phyloP scores from a whole-genome alignment of 2,113 vertebrate species.

The Alexandromys fortis region DNA sequence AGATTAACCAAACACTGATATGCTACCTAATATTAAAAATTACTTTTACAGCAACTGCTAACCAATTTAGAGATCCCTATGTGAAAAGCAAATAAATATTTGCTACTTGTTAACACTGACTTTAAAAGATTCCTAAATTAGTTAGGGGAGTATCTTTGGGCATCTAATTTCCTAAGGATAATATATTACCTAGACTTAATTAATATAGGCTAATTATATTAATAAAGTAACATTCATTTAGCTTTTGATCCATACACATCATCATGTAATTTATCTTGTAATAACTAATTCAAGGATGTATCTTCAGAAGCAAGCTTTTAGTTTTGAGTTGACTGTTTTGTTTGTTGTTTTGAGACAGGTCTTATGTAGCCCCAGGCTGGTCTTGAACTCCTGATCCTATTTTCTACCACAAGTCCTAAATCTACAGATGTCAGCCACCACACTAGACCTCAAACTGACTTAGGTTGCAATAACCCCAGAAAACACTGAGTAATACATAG shows the following conservation, averaged over 20 bases:
- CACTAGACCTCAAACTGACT: background rate
- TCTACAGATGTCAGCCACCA: background rate
- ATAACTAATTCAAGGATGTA: background rate
- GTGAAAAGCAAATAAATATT: conserved; percentile 57
- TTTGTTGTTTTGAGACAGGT: background rate
- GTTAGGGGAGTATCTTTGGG: background rate
- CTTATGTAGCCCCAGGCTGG: background rate
- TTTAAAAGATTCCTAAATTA: conserved; percentile 24
- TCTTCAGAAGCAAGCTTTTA: conserved; percentile 1
- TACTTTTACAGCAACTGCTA: conserved; percentile 14
- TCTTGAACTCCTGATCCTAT: background rate
- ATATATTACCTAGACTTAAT: background rate
- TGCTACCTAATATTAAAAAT: conserved; percentile 5
- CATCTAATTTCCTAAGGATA: background rate
- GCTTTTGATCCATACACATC: background rate
- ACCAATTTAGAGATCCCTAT: background rate
- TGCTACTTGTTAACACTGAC: background rate
- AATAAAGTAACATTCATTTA: conserved; percentile 31
- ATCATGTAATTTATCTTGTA: background rate
- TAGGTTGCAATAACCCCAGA: background rate
- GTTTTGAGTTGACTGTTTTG: background rate
- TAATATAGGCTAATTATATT: background rate
- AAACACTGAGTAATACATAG: background rate
- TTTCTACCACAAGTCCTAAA: background rate
- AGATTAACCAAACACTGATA: background rate